phyloP scores from a whole-genome alignment of 2,888 invertebrate species.

The Callosobruchus maculatus region DNA sequence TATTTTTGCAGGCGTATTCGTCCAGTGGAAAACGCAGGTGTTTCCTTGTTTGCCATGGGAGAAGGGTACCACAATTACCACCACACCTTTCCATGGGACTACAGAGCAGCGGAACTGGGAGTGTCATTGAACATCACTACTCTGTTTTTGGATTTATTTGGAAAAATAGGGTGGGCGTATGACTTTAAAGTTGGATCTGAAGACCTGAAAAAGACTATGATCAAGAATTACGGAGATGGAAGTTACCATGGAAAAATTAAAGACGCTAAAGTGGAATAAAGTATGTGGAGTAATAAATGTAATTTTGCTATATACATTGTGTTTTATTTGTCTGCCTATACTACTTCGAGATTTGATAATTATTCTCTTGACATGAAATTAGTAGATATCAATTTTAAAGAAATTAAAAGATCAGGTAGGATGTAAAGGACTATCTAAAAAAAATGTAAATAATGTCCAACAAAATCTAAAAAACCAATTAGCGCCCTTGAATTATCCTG shows the following conservation, averaged over 20 bases:
- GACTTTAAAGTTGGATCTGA: slow-evolving; percentile 66
- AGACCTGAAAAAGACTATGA: slow-evolving; percentile 52
- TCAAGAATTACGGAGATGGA: slow-evolving; percentile 54
- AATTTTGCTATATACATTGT: too few relatives aligned
- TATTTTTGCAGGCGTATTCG: slow-evolving; percentile 61
- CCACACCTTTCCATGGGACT: slow-evolving; percentile 92
- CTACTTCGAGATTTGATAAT: too few relatives aligned
- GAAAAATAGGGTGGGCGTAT: slow-evolving; percentile 70
- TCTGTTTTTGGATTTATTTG: slow-evolving; percentile 64
- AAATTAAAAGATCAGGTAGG: too few relatives aligned
- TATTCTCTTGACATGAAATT: too few relatives aligned
- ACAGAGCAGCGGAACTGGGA: slow-evolving; percentile 83
- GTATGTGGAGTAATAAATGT: background rate
- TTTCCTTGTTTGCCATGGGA: slow-evolving; percentile 71
- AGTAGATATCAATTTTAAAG: too few relatives aligned
- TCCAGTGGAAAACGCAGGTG: slow-evolving; percentile 73
- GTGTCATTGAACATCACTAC: slow-evolving; percentile 66
- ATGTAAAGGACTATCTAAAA: too few relatives aligned
- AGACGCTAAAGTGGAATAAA: slow-evolving; percentile 13
- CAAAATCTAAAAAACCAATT: too few relatives aligned
- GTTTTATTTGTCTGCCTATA: too few relatives aligned
- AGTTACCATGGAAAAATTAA: slow-evolving; percentile 11
- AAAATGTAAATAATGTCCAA: too few relatives aligned
- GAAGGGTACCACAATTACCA: slow-evolving; percentile 95
- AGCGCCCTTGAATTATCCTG: too few relatives aligned